Percentiles rank a stretch among this genome's conserved stretches.
These are phyloP conservation scores for Gymnarchus niloticus DNA, from an alignment of 2,113 vertebrate species.

Conservation along the genomic window DNA sequence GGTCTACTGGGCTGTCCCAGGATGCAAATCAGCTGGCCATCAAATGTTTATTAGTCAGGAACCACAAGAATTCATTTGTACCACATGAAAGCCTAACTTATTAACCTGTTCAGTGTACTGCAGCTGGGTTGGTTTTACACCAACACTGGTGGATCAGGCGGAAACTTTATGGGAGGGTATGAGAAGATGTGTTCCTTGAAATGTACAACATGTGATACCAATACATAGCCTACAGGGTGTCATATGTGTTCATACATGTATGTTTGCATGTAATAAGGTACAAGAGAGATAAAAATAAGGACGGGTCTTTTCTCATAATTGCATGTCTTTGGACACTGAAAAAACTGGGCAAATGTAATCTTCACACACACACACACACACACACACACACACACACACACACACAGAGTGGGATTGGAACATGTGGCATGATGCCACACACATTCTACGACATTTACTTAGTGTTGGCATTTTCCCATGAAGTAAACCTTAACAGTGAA, in stretches of 20 bases:
- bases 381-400: not conserved
- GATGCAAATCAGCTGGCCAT: constrained; percentile 10
- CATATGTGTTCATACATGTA: not conserved
- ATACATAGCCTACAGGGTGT: not conserved
- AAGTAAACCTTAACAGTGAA: not conserved
- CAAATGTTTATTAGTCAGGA: constrained; percentile 19
- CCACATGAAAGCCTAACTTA: constrained; percentile 16
- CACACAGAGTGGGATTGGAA: not conserved
- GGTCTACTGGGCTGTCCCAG: not conserved
- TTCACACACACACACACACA: not conserved
- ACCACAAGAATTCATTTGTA: constrained; percentile 16
- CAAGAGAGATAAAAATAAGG: not conserved
- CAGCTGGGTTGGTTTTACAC: not conserved
- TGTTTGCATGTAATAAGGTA: not conserved
- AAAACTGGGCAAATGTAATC: too few relatives aligned
- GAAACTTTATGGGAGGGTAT: too few relatives aligned
- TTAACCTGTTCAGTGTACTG: constrained; percentile 18
- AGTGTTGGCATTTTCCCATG: not conserved
- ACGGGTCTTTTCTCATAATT: not conserved
- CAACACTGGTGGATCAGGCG: not conserved
- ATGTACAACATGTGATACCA: not conserved
- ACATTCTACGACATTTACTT: not conserved
- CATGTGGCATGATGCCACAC: not conserved
- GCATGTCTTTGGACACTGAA: not conserved
- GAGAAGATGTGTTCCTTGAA: not conserved